phyloP scores from a whole-genome alignment of 2,113 vertebrate genomes.

The Tachycineta bicolor region DNA sequence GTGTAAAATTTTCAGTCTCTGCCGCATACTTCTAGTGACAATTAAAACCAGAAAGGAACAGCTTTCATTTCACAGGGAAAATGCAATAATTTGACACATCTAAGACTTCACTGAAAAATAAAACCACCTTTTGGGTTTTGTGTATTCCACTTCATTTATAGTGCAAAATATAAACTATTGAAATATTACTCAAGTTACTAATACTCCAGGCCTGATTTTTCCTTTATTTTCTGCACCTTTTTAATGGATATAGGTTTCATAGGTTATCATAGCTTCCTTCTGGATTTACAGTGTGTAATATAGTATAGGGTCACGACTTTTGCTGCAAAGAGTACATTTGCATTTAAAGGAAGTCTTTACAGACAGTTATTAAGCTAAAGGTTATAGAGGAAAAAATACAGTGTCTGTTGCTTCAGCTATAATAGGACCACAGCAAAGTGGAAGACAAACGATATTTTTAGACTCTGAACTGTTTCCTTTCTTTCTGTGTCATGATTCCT shows the following conservation, averaged over 20 bases:
- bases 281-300: neutral
- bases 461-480: constrained; percentile 18
- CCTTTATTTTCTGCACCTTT: neutral
- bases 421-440: constrained; percentile 8
- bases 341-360: constrained; percentile 45
- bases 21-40: neutral
- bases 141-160: neutral
- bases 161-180: neutral
- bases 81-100: neutral
- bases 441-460: constrained; percentile 63
- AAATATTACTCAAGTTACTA: neutral
- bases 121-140: neutral
- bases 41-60: neutral
- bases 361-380: constrained; percentile 26
- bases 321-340: constrained; percentile 25
- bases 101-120: neutral
- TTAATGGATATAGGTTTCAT: neutral
- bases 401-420: constrained; percentile 21
- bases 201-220: neutral
- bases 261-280: neutral
- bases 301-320: neutral
- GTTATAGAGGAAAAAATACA: neutral
- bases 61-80: neutral
- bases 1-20: neutral
- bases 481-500: constrained; percentile 50